Evolutionary conservation across 2,888 invertebrate genomes (phyloP).

Genomic region (Catocala nupta): DNA sequence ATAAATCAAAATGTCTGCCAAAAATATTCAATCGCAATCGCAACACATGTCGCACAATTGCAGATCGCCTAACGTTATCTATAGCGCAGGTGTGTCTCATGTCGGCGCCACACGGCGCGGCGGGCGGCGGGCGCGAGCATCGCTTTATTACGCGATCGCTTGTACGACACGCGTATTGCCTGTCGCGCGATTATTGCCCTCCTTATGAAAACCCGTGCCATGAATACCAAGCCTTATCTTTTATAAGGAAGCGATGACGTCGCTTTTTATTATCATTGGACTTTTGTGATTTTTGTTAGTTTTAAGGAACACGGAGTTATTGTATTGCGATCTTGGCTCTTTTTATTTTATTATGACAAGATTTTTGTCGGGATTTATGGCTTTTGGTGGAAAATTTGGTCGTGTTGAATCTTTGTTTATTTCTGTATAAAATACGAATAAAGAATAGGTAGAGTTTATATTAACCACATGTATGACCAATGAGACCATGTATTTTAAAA

Average conservation of each 20-base stretch:
- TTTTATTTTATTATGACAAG: too few relatives aligned
- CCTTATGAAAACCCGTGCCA: conserved; percentile 52
- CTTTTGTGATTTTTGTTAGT: conserved; percentile 26
- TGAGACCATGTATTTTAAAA: too few relatives aligned
- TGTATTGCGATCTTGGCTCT: too few relatives aligned
- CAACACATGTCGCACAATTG: not conserved
- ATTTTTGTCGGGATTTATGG: too few relatives aligned
- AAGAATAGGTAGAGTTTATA: too few relatives aligned
- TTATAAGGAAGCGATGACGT: conserved; percentile 44
- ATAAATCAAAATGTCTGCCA: not conserved
- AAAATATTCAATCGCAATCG: not conserved
- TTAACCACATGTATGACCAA: too few relatives aligned
- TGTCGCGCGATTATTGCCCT: conserved; percentile 51
- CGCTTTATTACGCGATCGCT: conserved; percentile 56
- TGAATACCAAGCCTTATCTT: conserved; percentile 52
- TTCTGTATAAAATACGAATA: too few relatives aligned
- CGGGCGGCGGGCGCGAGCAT: conserved; percentile 44
- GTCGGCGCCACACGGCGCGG: conserved; percentile 52
- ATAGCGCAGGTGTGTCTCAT: conserved; percentile 56
- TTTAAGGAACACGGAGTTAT: conserved; percentile 2
- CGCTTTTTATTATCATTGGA: conserved; percentile 41
- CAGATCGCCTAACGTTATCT: conserved; percentile 44
- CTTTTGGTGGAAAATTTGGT: too few relatives aligned
- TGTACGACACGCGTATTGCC: conserved; percentile 55
- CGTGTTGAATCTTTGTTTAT: too few relatives aligned